A percentile compares a stretch with the other conserved stretches of the same genome.
These are phyloP conservation scores for Pseudocheirus occidentalis DNA, from an alignment of 2,797 vertebrate species.

Conservation along the genomic window DNA sequence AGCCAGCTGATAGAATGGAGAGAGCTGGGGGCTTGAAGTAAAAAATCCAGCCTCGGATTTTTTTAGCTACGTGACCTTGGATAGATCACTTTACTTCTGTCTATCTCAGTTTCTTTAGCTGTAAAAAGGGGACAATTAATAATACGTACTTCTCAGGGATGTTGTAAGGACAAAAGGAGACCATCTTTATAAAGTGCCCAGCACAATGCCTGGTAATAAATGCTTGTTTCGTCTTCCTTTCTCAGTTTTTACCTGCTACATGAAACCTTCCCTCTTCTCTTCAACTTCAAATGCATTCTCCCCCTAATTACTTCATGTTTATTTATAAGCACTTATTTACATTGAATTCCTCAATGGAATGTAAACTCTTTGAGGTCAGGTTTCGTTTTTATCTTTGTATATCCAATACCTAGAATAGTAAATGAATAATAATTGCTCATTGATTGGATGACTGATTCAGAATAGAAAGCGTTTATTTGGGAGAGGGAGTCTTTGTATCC, in stretches of 20 bases:
- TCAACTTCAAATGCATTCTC: not conserved
- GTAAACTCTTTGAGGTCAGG: not conserved
- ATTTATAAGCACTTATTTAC: not conserved
- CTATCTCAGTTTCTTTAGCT: not conserved
- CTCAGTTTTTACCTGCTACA: not conserved
- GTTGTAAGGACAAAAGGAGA: not conserved
- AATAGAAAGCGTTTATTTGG: not conserved
- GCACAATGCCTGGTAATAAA: not conserved
- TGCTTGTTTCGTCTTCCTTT: not conserved
- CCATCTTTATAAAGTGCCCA: not conserved
- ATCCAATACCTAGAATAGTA: not conserved
- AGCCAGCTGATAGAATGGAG: not conserved
- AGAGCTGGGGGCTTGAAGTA: not conserved
- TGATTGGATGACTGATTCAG: not conserved
- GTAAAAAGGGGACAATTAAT: not conserved
- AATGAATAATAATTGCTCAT: not conserved
- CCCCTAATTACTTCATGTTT: not conserved
- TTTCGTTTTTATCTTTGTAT: not conserved
- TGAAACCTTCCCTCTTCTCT: not conserved
- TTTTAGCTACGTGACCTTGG: not conserved
- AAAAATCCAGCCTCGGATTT: not conserved
- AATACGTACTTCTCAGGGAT: not conserved
- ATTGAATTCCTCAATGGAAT: not conserved
- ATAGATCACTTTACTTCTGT: not conserved
- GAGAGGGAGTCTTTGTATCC: not conserved